A percentile compares a stretch with the other conserved stretches of the same genome.
Conservation (phyloP, 2,888 invertebrate genomes). For the Eretmocerus hayati region DNA sequence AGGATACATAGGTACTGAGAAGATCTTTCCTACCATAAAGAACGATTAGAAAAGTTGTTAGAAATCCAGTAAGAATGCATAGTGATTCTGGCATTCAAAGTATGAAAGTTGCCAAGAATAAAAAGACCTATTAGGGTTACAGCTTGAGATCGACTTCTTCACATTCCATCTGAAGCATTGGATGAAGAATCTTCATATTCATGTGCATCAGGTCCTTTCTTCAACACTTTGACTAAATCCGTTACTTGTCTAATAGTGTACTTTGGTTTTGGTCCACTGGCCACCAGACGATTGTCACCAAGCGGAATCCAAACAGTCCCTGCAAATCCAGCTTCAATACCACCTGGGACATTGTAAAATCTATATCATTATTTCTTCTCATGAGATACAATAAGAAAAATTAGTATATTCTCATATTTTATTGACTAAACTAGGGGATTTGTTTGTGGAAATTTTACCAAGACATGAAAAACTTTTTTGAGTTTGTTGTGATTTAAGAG, state of each 20-base stretch:
- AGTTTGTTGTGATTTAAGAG: slow-evolving; percentile 14
- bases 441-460: slow-evolving; percentile 11
- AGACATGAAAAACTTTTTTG: slow-evolving; percentile 12
- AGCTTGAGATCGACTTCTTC: slow-evolving; percentile 19
- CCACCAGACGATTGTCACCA: slow-evolving; percentile 37
- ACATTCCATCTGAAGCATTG: slow-evolving; percentile 48
- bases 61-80: too few species aligned
- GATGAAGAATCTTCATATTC: slow-evolving; percentile 47
- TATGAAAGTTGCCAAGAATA: too few species aligned
- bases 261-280: slow-evolving; percentile 54
- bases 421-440: background rate
- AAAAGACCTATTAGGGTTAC: too few species aligned
- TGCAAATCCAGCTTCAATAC: slow-evolving; percentile 66
- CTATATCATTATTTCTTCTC: background rate
- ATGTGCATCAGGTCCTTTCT: slow-evolving; percentile 44
- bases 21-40: too few species aligned
- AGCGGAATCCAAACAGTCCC: slow-evolving; percentile 77
- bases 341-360: slow-evolving; percentile 50
- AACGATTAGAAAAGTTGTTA: too few species aligned
- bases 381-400: background rate
- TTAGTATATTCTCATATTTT: background rate
- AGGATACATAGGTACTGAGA: too few species aligned
- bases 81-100: too few species aligned
- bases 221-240: slow-evolving; percentile 56
- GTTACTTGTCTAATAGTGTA: slow-evolving; percentile 61